A percentile compares a stretch with the other conserved stretches of the same genome.
These are phyloP conservation scores for Cirrhinus molitorella DNA, from an alignment of 2,797 vertebrate genomes.

Conservation along the genomic window DNA sequence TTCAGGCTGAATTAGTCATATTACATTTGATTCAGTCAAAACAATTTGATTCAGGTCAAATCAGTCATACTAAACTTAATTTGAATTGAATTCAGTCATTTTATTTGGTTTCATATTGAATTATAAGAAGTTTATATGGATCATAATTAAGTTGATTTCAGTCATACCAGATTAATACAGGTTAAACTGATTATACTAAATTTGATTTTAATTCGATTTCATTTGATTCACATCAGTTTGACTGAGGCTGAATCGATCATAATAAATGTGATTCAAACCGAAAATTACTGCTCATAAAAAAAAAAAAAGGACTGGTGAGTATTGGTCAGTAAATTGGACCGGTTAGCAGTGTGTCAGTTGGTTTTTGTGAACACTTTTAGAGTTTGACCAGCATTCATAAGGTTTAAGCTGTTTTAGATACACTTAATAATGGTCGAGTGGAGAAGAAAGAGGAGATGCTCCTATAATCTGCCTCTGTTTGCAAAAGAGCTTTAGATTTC, in stretches of 20 bases:
- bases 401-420: background rate
- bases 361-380: background rate
- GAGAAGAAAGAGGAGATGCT: conserved; percentile 69
- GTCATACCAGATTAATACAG: background rate
- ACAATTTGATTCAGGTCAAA: background rate
- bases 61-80: background rate
- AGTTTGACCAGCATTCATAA: background rate
- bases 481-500: conserved; percentile 71
- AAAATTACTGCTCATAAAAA: background rate
- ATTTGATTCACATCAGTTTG: too few species aligned
- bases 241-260: background rate
- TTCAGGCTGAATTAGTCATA: background rate
- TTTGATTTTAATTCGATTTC: background rate
- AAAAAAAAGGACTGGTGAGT: too few species aligned
- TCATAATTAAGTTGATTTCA: background rate
- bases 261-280: background rate
- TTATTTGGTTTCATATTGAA: background rate
- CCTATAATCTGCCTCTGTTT: conserved; percentile 78
- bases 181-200: background rate
- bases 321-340: too few species aligned
- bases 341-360: too few species aligned
- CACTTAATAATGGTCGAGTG: conserved; percentile 1
- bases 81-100: background rate
- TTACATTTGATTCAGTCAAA: too few species aligned
- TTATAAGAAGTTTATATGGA: background rate